Base-by-base conservation (phyloP, 2,113 vertebrate species). In the Perognathus longimembris region DNA sequence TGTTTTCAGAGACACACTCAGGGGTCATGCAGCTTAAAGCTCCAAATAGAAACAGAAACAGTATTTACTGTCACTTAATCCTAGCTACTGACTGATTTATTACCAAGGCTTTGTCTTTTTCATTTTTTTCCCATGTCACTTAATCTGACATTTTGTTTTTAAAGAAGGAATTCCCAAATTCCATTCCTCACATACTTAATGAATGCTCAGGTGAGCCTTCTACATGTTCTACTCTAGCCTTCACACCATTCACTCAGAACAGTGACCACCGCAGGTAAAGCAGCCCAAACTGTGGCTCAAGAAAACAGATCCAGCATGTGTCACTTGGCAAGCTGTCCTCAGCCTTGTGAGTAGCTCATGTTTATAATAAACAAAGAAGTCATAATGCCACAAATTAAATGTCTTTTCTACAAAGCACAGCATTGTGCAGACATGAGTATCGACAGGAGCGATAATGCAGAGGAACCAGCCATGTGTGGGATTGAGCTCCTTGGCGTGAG, bases 21-120 rank as follows among this genome's bases (percentile, higher is more conserved):
- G 24, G 24, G 32, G 8, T 32, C 32, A 73, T 22, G 17, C 9
- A 86, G 21, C 91, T 88, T 71, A n/a, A 61, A 77, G 32, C 67
- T 92, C 85, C 83, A 90, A 84, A 80, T 28, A 92, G 32, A 86
- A n/a, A 90, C 30, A 54, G 57, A 40, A 20, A 64, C 59, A 20
- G 54, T 85, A 61, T 86, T 93, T 93, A 81, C 30, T 96, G 57
- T 86, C 91, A 40, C 57, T 90, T 94, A 74, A 84, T 90, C 77
- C 64, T 71, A 26, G 30, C 50, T 63, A 57, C 45, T 76, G 74
- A 94, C n/a, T 94, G 90, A 93, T 75, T 87, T 84, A 50, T 91
- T 85, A 61, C 64, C 34, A 57, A 83, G 63, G 69, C 50, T 91
- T 85, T 94, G 34, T 94, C 54, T 85, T 88, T 91, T 85, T 78